These are phyloP conservation scores for Spinibarbus caldwelli DNA, from an alignment of 2,797 vertebrate genomes.

Conservation along the genomic window DNA sequence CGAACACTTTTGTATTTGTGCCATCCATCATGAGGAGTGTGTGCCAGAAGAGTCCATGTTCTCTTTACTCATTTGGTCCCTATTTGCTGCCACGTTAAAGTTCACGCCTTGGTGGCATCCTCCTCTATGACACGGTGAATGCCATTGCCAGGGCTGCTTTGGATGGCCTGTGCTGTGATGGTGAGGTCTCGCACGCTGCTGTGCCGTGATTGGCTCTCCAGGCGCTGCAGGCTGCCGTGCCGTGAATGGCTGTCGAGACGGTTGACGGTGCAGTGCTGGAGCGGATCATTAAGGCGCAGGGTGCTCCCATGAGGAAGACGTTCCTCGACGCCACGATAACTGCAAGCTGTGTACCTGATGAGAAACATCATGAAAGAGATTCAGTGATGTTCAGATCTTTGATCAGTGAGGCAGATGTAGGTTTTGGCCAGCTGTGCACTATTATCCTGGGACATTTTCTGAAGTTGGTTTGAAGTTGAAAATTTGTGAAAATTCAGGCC, in stretches of 20 bases:
- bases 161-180: conserved; percentile 70
- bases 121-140: conserved; percentile 91
- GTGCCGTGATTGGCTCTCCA: conserved; percentile 89
- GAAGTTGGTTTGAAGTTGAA: not conserved
- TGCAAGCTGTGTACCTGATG: conserved; percentile 87
- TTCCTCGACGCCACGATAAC: conserved; percentile 85
- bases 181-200: conserved; percentile 90
- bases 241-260: conserved; percentile 87
- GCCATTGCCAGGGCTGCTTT: conserved; percentile 88
- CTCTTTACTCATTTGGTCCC: not conserved
- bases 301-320: conserved; percentile 86
- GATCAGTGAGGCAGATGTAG: not conserved
- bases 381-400: not conserved
- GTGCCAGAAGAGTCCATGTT: conserved; percentile 30
- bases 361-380: not conserved
- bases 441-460: not conserved
- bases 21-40: not conserved
- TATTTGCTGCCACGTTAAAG: not conserved
- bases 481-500: not conserved
- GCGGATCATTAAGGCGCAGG: conserved; percentile 88
- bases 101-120: conserved; percentile 84
- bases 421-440: not conserved
- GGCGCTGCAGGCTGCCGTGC: conserved; percentile 88
- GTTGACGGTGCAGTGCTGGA: conserved; percentile 84
- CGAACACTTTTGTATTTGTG: conserved; percentile 4